Conservation (phyloP, 2,888 invertebrate genomes). For the Ornithoptera priamus region DNA sequence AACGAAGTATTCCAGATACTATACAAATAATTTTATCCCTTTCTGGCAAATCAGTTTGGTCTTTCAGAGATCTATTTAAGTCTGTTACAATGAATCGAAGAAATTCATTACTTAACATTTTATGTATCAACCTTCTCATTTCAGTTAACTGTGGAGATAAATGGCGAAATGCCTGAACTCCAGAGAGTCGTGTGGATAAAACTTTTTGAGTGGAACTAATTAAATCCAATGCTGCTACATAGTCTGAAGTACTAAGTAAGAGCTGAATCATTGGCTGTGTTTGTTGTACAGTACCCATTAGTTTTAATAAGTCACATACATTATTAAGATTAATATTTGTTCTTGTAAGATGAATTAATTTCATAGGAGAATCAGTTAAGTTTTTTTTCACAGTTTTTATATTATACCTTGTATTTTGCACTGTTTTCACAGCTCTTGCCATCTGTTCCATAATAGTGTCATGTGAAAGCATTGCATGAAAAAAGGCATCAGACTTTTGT, state of each 20-base stretch:
- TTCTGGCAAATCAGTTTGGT: conserved; percentile 82
- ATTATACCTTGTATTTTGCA: conserved; percentile 86
- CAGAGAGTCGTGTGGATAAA: conserved; percentile 92
- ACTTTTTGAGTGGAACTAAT: conserved; percentile 98
- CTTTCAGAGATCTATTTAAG: conserved; percentile 88
- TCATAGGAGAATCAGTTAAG: conserved; percentile 89
- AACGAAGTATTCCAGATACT: conserved; percentile 93
- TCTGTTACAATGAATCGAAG: conserved; percentile 94
- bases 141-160: conserved; percentile 96
- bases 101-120: conserved; percentile 97
- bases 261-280: conserved; percentile 98
- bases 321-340: conserved; percentile 83
- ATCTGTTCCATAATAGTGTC: conserved; percentile 98
- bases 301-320: conserved; percentile 87
- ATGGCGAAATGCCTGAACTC: conserved; percentile 97
- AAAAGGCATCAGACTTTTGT: conserved; percentile 97
- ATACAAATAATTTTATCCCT: conserved; percentile 93
- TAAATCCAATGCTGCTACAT: conserved; percentile 97
- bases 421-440: conserved; percentile 88
- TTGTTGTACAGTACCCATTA: conserved; percentile 97
- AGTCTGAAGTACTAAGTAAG: conserved; percentile 95
- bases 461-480: conserved; percentile 98
- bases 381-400: conserved; percentile 88
- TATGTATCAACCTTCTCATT: conserved; percentile 96
- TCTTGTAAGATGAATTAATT: conserved; percentile 85